phyloP scores from a whole-genome alignment of 2,888 invertebrate species.

The Patella depressa region DNA sequence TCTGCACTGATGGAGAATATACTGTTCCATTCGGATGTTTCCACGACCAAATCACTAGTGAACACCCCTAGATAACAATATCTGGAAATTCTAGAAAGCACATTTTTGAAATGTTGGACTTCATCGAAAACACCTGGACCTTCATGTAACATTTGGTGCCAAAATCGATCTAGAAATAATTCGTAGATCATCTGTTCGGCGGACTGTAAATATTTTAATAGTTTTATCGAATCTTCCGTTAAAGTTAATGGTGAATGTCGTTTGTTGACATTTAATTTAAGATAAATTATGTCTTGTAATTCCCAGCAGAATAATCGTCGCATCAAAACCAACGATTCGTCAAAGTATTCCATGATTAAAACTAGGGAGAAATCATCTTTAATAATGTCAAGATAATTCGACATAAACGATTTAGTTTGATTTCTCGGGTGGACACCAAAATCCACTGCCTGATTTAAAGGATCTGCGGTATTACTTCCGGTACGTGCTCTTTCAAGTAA shows the following conservation, averaged over 20 bases:
- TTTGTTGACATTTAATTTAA: slow-evolving; percentile 45
- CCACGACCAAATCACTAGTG: too few relatives aligned
- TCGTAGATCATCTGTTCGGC: slow-evolving; percentile 58
- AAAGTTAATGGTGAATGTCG: slow-evolving; percentile 30
- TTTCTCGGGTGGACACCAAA: neutral
- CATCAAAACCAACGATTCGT: slow-evolving; percentile 65
- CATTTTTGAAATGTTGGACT: slow-evolving; percentile 32
- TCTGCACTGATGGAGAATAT: too few relatives aligned
- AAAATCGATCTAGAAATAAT: slow-evolving; percentile 48
- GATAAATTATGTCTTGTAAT: slow-evolving; percentile 58
- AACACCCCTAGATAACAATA: slow-evolving; percentile 30
- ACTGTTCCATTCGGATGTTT: too few relatives aligned
- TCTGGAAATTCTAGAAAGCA: slow-evolving; percentile 26
- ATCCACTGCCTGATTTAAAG: neutral
- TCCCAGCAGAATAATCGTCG: slow-evolving; percentile 61
- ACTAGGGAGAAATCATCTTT: slow-evolving; percentile 56
- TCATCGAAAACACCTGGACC: slow-evolving; percentile 38
- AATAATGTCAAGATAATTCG: slow-evolving; percentile 43
- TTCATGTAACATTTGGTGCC: slow-evolving; percentile 33
- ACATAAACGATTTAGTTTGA: slow-evolving; percentile 11
- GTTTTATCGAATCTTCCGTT: slow-evolving; percentile 32
- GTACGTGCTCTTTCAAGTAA: neutral
- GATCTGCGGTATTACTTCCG: neutral
- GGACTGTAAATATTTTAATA: slow-evolving; percentile 45
- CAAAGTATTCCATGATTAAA: slow-evolving; percentile 63